Conservation (phyloP, 2,113 vertebrate species). For the Varanus salvator region DNA sequence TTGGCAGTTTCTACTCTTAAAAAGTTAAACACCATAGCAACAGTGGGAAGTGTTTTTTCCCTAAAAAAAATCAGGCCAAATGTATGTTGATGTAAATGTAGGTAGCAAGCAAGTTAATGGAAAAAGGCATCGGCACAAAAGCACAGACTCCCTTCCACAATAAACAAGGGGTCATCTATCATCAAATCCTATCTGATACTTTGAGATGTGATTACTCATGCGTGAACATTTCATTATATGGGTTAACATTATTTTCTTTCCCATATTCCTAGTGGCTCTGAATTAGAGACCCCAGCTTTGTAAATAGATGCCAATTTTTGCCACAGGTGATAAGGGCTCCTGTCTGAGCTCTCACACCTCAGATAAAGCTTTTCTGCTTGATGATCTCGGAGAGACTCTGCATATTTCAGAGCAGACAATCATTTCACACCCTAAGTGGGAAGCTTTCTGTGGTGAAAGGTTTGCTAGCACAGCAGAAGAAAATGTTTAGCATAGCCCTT, state of each 20-base stretch:
- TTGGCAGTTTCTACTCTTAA: conserved; percentile 6
- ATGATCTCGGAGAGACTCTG: not conserved
- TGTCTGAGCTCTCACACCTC: not conserved
- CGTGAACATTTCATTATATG: not conserved
- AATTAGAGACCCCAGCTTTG: not conserved
- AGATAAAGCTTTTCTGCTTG: not conserved
- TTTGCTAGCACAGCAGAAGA: not conserved
- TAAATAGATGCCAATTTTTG: not conserved
- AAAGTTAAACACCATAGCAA: conserved; percentile 1
- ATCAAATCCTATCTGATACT: not conserved
- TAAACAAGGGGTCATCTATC: not conserved
- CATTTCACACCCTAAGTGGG: not conserved
- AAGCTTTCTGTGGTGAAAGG: not conserved
- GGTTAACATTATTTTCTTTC: not conserved
- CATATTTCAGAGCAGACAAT: not conserved
- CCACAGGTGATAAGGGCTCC: not conserved
- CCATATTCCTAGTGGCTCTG: not conserved
- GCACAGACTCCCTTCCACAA: not conserved
- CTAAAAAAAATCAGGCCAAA: conserved; percentile 9
- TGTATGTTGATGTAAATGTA: conserved; percentile 14
- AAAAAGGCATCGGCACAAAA: not conserved
- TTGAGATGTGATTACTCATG: not conserved
- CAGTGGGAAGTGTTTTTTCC: not conserved
- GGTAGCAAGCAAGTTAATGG: not conserved
- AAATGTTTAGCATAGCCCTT: not conserved